Evolutionary conservation across 2,888 invertebrate genomes (phyloP), one percentile per base, ranked within the genome.

Genomic region (Synanthedon vespiformis): DNA sequence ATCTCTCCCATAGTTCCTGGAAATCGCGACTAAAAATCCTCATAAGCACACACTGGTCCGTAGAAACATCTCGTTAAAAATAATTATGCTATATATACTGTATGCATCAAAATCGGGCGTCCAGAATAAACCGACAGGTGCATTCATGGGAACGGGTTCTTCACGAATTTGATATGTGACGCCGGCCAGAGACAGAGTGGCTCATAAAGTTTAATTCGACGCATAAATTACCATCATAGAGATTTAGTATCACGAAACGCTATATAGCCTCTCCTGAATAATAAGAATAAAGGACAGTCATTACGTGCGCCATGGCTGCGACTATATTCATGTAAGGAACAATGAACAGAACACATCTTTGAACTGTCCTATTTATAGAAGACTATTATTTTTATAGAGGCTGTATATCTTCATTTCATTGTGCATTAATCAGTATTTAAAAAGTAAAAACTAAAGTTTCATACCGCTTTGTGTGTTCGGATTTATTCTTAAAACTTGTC

Each of bases 151-250:
- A 77, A 79, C 76, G 12, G 40, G 40, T 50, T 34, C 50, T 50
- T 67, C 65, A 69, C 66, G 68, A 72, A 74, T 79, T 79, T 77
- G 76, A 78, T 77, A 78, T 77, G 79, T 77, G 78, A 77, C 78
- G 74, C 69, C 63, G 62, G 62, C 63, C 68, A 72, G 67, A 81
- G 80, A 80, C 80, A 68, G 70, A 72, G 74, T 68, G 80, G 69
- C 77, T 79, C 74, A 75, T 74, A 77, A 77, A 78, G 56, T 74
- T 80, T 77, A 80, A 81, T 81, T 77, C 71, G 72, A 73, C 62
- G 70, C 72, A 80, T 82, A 80, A 75, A 80, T 80, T 75, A 80
- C 74, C 67, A 65, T 68, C 67, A 70, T 67, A 62, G 66, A 77
- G 75, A 74, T 76, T 74, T 74, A 78, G 70, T 68, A 69, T 69